A percentile compares a stretch with the other conserved stretches of the same genome.
phyloP scores from a whole-genome alignment of 2,113 vertebrate species.

The Pygoscelis antarcticus region DNA sequence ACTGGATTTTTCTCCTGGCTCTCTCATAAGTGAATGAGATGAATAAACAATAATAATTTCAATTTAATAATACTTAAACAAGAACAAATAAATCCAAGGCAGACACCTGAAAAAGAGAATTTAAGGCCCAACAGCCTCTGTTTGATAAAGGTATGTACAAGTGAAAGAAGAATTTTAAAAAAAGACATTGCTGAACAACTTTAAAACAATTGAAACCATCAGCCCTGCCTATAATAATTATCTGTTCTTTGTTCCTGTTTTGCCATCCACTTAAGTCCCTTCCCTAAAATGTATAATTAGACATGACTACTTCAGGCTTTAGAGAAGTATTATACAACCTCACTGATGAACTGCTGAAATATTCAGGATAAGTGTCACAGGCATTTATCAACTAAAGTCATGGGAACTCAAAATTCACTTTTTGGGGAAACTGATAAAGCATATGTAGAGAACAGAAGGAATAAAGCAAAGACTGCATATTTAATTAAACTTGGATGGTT shows the following conservation, averaged over 20 bases:
- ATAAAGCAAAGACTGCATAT: not conserved
- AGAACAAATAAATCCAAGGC: not conserved
- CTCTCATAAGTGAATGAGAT: not conserved
- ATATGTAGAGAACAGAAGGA: not conserved
- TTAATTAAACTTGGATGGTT: not conserved
- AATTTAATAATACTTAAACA: not conserved
- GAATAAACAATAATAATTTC: not conserved
- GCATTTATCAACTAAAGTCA: not conserved
- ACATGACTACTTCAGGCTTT: not conserved
- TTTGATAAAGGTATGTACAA: not conserved
- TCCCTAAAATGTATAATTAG: not conserved
- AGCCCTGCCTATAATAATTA: not conserved
- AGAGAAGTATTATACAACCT: not conserved
- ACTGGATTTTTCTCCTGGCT: not conserved
- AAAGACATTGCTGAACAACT: not conserved
- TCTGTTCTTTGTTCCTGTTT: not conserved
- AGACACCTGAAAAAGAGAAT: not conserved
- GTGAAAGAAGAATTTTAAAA: not conserved
- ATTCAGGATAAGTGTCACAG: not conserved
- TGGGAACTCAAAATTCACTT: not conserved
- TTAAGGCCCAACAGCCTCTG: not conserved
- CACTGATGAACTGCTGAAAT: not conserved
- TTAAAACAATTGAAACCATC: not conserved
- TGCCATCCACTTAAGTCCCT: not conserved
- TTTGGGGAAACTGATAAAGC: not conserved